Evolutionary conservation across 2,113 vertebrate genomes (phyloP).

Genomic region (Morone saxatilis): DNA sequence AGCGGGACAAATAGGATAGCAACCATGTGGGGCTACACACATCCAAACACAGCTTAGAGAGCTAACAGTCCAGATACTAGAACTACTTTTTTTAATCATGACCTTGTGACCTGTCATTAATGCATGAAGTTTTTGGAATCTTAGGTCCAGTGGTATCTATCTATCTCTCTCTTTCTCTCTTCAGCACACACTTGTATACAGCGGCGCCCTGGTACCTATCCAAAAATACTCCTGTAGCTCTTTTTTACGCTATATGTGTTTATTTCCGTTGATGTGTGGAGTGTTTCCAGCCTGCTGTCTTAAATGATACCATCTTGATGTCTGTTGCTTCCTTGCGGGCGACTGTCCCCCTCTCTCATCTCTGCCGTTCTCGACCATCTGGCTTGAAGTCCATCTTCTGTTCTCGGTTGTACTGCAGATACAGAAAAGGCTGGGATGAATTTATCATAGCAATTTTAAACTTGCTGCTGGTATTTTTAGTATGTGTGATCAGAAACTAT

Average conservation of each 20-base stretch:
- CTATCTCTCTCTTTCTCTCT: slow-evolving; percentile 7
- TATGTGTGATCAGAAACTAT: slow-evolving; percentile 38
- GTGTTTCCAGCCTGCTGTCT: slow-evolving; percentile 43
- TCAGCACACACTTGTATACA: neutral
- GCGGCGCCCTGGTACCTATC: slow-evolving; percentile 24
- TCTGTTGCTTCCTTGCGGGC: slow-evolving; percentile 47
- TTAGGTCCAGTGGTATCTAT: slow-evolving; percentile 5
- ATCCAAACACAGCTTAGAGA: neutral
- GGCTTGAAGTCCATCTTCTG: slow-evolving; percentile 52
- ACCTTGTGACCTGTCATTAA: slow-evolving; percentile 46
- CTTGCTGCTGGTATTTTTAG: slow-evolving; percentile 49
- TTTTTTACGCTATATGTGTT: slow-evolving; percentile 50
- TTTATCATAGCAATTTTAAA: slow-evolving; percentile 39
- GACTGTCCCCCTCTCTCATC: slow-evolving; percentile 42
- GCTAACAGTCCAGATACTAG: neutral
- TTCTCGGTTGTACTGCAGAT: slow-evolving; percentile 29
- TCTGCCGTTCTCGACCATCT: slow-evolving; percentile 61
- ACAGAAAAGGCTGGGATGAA: slow-evolving; percentile 9
- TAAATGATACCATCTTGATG: slow-evolving; percentile 60
- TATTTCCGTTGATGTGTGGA: slow-evolving; percentile 52
- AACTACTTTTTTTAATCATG: neutral
- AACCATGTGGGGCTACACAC: neutral
- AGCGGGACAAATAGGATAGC: slow-evolving; percentile 3
- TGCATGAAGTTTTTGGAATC: slow-evolving; percentile 7
- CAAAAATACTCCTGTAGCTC: slow-evolving; percentile 64